Conservation (phyloP, 1,140 invertebrate genomes). For the Cryptotermes secundus region DNA sequence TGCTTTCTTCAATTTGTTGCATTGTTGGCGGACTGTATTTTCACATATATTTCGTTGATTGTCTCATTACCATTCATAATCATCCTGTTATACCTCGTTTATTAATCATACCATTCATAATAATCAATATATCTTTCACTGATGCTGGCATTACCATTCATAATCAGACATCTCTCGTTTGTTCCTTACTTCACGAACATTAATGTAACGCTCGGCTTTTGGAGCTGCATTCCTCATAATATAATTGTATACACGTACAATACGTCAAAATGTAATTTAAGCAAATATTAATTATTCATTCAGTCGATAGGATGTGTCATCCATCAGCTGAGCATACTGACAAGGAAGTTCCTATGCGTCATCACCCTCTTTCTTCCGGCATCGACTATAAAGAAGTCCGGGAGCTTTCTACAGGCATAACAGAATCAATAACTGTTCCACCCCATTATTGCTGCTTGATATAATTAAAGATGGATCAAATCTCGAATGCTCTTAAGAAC, state of each 20-base stretch:
- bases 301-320: neutral
- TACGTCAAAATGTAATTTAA: neutral
- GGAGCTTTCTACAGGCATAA: neutral
- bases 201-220: too few species aligned
- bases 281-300: slow-evolving; percentile 7
- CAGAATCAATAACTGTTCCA: neutral
- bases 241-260: neutral
- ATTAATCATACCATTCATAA: too few species aligned
- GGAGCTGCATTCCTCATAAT: neutral
- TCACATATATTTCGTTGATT: too few species aligned
- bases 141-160: too few species aligned
- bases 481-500: neutral
- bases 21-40: too few species aligned
- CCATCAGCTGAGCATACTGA: neutral
- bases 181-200: too few species aligned
- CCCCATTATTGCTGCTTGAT: neutral
- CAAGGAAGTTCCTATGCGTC: neutral
- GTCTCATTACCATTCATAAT: too few species aligned
- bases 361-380: neutral
- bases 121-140: too few species aligned
- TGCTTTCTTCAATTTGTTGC: too few species aligned
- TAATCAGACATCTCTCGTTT: too few species aligned
- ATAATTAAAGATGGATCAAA: neutral
- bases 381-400: neutral
- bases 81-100: too few species aligned